phyloP scores from a whole-genome alignment of 2,797 vertebrate genomes.

The Tolypeutes matacus region DNA sequence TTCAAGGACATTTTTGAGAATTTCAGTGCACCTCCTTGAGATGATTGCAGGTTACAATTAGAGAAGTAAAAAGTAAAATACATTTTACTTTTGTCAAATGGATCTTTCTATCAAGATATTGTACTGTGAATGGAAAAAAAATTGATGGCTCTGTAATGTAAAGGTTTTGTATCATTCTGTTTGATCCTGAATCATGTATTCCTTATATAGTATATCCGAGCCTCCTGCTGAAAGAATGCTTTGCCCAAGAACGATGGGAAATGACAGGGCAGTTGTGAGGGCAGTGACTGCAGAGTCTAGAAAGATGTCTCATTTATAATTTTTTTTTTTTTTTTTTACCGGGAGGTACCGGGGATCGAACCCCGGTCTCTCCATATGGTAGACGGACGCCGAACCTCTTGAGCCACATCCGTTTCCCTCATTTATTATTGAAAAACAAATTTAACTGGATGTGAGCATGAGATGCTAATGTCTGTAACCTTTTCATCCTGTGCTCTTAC shows the following conservation, averaged over 20 bases:
- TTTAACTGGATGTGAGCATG: not conserved
- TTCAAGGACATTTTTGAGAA: not conserved
- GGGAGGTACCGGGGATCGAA: too few species aligned
- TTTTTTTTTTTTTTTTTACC: too few species aligned
- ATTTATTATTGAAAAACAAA: not conserved
- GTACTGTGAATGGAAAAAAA: not conserved
- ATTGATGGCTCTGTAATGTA: too few species aligned
- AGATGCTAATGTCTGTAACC: not conserved
- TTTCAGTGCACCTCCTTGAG: rapidly evolving
- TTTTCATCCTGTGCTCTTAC: not conserved
- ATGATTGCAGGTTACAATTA: too few species aligned
- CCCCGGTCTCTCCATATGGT: too few species aligned
- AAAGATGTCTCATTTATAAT: too few species aligned
- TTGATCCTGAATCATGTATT: not conserved
- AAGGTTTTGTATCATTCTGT: not conserved
- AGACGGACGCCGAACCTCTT: too few species aligned
- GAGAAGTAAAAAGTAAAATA: not conserved
- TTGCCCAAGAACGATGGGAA: not conserved
- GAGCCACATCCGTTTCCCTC: too few species aligned
- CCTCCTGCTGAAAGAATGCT: not conserved
- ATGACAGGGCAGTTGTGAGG: rapidly evolving
- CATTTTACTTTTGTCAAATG: not conserved
- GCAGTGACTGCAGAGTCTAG: not conserved
- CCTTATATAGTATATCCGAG: not conserved
- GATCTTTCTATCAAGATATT: not conserved